Base-by-base conservation (phyloP, 92 coral and sea anemone genomes). In the Metridium senile region DNA sequence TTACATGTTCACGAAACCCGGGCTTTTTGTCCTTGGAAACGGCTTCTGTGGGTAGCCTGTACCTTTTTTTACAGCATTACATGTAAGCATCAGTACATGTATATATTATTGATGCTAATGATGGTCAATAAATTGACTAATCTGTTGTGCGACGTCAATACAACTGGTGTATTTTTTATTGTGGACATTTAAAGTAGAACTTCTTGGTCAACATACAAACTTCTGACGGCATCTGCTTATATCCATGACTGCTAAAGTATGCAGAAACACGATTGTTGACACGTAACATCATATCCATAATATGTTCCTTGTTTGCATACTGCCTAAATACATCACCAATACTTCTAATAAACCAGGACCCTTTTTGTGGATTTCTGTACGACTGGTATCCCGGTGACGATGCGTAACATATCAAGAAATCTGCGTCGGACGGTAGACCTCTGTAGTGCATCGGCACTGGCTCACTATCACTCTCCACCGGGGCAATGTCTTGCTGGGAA, bases 271-370 rank as follows among this genome's bases (percentile, higher is more conserved):
- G 74, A 34, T 76, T 70, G 72, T 94, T 94, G 17, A 94, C 97
- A 22, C 93, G 79, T 10, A 88, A 26, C 97, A 94, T 84, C 86
- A 94, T 84, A 69, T 94, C 98, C 98, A 94, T 91, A n/a, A 94
- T 57, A 49, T 93, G 98, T 59, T 83, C 88, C 7, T 33, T 65
- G 1, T 68, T 61, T 0, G 89, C 90, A 74, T 88, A 77, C 49
- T 76, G 17, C 27, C 46, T 73, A 58, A 93, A 83, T 19, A 88
- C 86, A 39, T 88, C 75, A 2, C 81, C 83, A 0, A 93, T 74
- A 26, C 85, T 77, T 2, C 63, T 65, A 21, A 93, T 81, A 63
- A 93, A 93, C 98, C 98, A 93, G 0, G 98, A 88, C 2, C 98
- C 98, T 43, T n/a, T 31, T 11, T 51, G 59, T 39, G 82, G 84